These are phyloP conservation scores for Lamprotornis superbus DNA, from an alignment of 2,113 vertebrate genomes.

Conservation along the genomic window DNA sequence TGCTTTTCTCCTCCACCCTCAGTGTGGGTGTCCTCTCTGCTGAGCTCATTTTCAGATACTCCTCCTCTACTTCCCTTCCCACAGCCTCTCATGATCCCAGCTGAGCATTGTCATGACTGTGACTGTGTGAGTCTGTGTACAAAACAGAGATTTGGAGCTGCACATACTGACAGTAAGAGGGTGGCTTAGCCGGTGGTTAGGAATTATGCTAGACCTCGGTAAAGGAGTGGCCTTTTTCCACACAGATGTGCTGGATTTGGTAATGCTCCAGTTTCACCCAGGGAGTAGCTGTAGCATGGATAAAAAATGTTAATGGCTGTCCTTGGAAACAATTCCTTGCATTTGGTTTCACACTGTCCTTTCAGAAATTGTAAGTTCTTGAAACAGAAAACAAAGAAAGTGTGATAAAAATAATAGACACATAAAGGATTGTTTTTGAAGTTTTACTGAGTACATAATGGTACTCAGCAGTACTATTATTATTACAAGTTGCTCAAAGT, in stretches of 20 bases:
- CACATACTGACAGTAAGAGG: background rate
- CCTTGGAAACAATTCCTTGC: background rate
- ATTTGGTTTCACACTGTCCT: background rate
- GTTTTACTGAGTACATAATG: background rate
- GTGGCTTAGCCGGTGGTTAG: background rate
- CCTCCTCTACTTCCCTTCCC: background rate
- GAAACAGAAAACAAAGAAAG: background rate
- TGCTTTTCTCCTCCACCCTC: background rate
- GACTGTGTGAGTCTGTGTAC: background rate
- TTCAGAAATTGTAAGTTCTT: background rate
- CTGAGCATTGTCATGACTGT: background rate
- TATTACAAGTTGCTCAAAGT: slow-evolving; percentile 6
- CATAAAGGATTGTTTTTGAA: background rate
- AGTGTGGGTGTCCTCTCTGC: background rate
- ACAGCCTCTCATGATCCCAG: background rate
- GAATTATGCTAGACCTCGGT: background rate
- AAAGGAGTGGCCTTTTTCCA: background rate
- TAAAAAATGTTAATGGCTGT: background rate
- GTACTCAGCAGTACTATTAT: background rate
- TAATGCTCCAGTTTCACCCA: background rate
- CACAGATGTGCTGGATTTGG: background rate
- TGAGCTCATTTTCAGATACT: background rate
- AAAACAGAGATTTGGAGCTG: background rate
- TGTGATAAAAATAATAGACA: background rate
- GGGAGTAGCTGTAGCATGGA: background rate